Conservation (phyloP, 2,113 vertebrate genomes). For the Pseudorasbora parva region DNA sequence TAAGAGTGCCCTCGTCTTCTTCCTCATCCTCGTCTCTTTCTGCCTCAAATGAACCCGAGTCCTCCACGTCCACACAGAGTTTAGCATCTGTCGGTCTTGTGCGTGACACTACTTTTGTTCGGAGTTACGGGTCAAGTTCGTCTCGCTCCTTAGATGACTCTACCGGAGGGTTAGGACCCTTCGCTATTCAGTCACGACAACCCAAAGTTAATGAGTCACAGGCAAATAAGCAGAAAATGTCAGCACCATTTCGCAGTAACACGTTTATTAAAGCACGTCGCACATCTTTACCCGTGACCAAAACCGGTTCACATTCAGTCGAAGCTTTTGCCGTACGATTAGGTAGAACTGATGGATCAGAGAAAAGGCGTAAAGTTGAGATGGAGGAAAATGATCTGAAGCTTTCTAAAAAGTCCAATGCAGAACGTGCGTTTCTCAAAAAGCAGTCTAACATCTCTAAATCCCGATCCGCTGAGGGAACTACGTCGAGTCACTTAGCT, state of each 20-base stretch:
- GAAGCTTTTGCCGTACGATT: slow-evolving; percentile 63
- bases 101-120: slow-evolving; percentile 70
- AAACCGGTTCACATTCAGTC: slow-evolving; percentile 43
- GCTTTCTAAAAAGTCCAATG: background rate
- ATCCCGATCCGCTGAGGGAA: slow-evolving; percentile 24
- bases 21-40: slow-evolving; percentile 52
- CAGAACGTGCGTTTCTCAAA: slow-evolving; percentile 15
- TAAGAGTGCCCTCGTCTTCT: slow-evolving; percentile 68
- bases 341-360: slow-evolving; percentile 41
- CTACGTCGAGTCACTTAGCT: background rate
- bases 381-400: background rate
- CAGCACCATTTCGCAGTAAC: slow-evolving; percentile 64
- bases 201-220: slow-evolving; percentile 41
- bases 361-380: background rate
- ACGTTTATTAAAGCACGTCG: slow-evolving; percentile 68
- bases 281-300: slow-evolving; percentile 57
- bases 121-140: slow-evolving; percentile 62
- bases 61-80: slow-evolving; percentile 45
- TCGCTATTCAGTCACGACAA: slow-evolving; percentile 15
- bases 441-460: slow-evolving; percentile 50
- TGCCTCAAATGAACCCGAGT: slow-evolving; percentile 38
- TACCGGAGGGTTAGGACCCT: slow-evolving; percentile 41
- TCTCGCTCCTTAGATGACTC: slow-evolving; percentile 46
- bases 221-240: slow-evolving; percentile 27
- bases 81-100: slow-evolving; percentile 60